Percentiles rank a stretch among this genome's conserved stretches.
These are phyloP conservation scores for Rotaria sp. DNA, from an alignment of 2,888 invertebrate species.

Conservation along the genomic window DNA sequence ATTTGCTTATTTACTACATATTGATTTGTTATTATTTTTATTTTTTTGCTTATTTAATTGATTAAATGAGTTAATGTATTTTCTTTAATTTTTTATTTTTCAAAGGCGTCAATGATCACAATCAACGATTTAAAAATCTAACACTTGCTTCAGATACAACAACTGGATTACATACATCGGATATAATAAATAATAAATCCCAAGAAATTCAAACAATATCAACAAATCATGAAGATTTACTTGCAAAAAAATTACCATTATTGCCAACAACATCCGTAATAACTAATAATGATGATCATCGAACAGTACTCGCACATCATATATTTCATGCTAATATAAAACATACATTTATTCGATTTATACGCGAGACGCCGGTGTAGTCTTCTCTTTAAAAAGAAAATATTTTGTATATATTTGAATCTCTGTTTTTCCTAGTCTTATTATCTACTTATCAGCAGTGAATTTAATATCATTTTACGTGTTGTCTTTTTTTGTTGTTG, in stretches of 20 bases:
- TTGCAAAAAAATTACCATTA: background rate
- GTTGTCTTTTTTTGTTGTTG: background rate
- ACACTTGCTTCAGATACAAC: background rate
- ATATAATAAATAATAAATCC: background rate
- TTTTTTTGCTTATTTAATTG: background rate
- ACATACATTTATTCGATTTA: background rate
- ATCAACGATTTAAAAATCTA: background rate
- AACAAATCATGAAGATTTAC: no score
- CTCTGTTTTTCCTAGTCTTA: conserved; percentile 9
- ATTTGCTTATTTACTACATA: no score
- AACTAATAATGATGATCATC: background rate
- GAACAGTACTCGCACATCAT: background rate
- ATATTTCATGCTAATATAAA: background rate
- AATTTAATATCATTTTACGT: background rate
- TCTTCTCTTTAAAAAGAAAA: background rate
- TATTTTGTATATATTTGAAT: background rate
- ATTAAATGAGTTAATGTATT: background rate
- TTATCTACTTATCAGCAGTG: background rate
- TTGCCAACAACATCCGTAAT: background rate
- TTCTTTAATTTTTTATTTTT: background rate
- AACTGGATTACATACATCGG: background rate
- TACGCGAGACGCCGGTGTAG: conserved; percentile 14
- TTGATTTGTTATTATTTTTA: background rate
- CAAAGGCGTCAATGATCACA: background rate
- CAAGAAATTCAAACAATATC: background rate